phyloP scores from a whole-genome alignment of 2,113 vertebrate species.

The Tylochromis polylepis region DNA sequence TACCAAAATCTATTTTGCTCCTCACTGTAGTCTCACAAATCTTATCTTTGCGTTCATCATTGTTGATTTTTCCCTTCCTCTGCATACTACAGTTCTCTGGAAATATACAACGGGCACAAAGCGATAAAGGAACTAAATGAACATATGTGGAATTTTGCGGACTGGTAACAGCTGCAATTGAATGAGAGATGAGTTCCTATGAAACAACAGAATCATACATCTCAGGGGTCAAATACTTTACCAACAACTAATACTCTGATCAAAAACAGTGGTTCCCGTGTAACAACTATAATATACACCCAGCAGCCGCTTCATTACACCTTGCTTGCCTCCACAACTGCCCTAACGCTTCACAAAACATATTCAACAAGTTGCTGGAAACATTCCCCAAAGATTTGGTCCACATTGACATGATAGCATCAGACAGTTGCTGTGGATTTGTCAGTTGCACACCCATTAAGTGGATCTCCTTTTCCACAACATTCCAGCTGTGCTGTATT shows the following conservation, averaged over 20 bases:
- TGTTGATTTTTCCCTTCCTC: not conserved
- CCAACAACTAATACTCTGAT: not conserved
- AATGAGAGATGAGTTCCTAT: not conserved
- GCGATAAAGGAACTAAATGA: not conserved
- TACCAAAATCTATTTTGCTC: constrained; percentile 65
- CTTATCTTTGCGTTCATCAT: constrained; percentile 32
- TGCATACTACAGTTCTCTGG: constrained; percentile 81
- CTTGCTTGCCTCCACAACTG: too few relatives aligned
- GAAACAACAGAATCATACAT: not conserved
- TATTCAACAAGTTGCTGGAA: too few relatives aligned
- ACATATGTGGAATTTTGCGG: not conserved
- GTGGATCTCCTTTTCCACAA: too few relatives aligned
- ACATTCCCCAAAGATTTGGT: too few relatives aligned
- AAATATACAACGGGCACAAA: not conserved
- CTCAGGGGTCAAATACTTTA: not conserved
- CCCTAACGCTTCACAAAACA: too few relatives aligned
- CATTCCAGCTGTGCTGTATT: too few relatives aligned
- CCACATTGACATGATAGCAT: too few relatives aligned
- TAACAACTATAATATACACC: too few relatives aligned
- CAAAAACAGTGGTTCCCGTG: too few relatives aligned
- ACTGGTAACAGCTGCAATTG: not conserved
- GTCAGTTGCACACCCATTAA: too few relatives aligned
- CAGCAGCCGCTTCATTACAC: too few relatives aligned
- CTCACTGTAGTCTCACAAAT: constrained; percentile 68
- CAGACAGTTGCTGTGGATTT: too few relatives aligned